Evolutionary conservation across 1,140 invertebrate genomes (phyloP).

Genomic region (Scaptomyza graminum): DNA sequence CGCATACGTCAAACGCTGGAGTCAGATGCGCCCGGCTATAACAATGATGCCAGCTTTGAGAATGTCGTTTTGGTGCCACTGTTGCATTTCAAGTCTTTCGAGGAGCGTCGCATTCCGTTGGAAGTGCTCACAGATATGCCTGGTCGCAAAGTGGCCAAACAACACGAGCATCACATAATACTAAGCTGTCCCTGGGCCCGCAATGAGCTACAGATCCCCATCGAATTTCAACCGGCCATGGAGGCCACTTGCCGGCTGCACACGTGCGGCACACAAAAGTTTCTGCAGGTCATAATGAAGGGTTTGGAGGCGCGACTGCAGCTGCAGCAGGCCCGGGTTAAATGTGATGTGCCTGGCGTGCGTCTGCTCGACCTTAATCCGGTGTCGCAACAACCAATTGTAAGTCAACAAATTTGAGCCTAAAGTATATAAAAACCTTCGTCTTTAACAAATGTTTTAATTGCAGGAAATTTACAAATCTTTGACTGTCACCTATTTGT

Average conservation of each 20-base stretch:
- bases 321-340: constrained; percentile 86
- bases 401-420: constrained; percentile 28
- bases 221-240: constrained; percentile 93
- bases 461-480: constrained; percentile 78
- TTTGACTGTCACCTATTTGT: constrained; percentile 90
- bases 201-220: constrained; percentile 87
- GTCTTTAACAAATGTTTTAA: rapidly evolving
- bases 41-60: constrained; percentile 82
- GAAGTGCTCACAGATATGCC: constrained; percentile 89
- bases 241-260: constrained; percentile 91
- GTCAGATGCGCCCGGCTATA: not conserved
- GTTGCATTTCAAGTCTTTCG: constrained; percentile 88
- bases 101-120: constrained; percentile 86
- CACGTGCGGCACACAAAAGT: constrained; percentile 92
- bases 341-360: constrained; percentile 85
- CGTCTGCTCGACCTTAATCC: constrained; percentile 88
- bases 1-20: constrained; percentile 78
- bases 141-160: constrained; percentile 86
- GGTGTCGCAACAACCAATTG: constrained; percentile 69
- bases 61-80: constrained; percentile 87
- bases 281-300: constrained; percentile 90
- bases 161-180: constrained; percentile 84
- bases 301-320: constrained; percentile 87
- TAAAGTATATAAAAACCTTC: too few species aligned
- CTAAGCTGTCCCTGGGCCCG: constrained; percentile 91